These are phyloP conservation scores for Melopsittacus undulatus DNA, from an alignment of 2,797 vertebrate genomes.

Conservation along the genomic window DNA sequence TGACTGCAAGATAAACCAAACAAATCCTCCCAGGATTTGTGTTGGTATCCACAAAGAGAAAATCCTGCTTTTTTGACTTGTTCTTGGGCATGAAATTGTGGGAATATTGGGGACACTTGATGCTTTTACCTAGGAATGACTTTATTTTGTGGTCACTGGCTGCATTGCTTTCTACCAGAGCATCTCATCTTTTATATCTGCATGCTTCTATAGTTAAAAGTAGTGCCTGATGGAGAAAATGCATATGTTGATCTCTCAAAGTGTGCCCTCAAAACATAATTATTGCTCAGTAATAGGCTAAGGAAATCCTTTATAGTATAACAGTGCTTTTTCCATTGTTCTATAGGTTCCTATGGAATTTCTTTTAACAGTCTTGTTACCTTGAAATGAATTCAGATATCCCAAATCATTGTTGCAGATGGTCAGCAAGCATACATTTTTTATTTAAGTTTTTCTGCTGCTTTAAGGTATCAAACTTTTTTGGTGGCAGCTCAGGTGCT, in stretches of 20 bases:
- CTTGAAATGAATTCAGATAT: neutral
- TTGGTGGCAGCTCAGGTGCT: neutral
- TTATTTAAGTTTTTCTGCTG: neutral
- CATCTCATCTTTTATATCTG: neutral
- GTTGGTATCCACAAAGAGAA: neutral
- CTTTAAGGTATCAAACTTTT: neutral
- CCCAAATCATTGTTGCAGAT: neutral
- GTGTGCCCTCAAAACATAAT: neutral
- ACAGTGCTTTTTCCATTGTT: neutral
- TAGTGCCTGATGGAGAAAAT: neutral
- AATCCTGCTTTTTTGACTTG: neutral
- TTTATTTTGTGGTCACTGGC: neutral
- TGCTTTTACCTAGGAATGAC: neutral
- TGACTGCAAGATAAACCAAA: neutral
- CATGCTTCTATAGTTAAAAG: neutral
- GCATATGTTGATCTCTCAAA: accelerated
- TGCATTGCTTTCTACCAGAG: neutral
- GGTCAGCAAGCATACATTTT: neutral
- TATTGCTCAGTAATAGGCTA: neutral
- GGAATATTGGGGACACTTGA: neutral
- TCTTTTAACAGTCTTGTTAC: neutral
- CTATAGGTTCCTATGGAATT: neutral
- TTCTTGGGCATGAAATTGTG: neutral
- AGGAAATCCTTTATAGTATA: neutral
- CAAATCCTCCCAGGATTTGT: neutral